phyloP scores from a whole-genome alignment of 2,113 vertebrate species.

The Pteruthius melanotis region DNA sequence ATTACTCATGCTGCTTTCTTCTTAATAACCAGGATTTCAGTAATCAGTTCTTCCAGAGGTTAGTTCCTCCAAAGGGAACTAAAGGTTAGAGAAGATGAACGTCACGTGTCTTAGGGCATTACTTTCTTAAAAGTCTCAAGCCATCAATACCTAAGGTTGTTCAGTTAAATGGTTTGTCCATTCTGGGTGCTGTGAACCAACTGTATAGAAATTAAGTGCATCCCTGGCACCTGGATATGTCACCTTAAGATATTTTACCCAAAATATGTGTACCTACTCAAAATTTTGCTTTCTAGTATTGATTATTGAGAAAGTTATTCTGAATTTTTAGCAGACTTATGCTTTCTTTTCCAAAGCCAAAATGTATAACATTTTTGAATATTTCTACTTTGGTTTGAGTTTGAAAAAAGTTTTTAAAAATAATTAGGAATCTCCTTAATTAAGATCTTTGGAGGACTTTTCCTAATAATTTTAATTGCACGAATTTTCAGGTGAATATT shows the following conservation, averaged over 20 bases:
- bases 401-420: not conserved
- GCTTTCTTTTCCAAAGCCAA: not conserved
- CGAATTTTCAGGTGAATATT: not conserved
- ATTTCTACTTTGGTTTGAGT: not conserved
- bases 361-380: not conserved
- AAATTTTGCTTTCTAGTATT: not conserved
- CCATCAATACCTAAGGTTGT: not conserved
- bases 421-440: not conserved
- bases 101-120: not conserved
- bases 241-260: not conserved
- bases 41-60: not conserved
- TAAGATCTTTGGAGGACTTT: not conserved
- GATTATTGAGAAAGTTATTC: not conserved
- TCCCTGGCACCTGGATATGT: not conserved
- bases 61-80: not conserved
- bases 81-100: not conserved
- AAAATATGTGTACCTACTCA: fast-evolving
- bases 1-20: not conserved
- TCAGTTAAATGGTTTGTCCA: not conserved
- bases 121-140: not conserved
- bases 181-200: not conserved
- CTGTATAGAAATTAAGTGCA: not conserved
- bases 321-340: not conserved
- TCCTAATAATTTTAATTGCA: not conserved
- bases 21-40: not conserved